Evolutionary conservation across 2,113 vertebrate genomes (phyloP).

Genomic region (Entomyzon cyanotis): DNA sequence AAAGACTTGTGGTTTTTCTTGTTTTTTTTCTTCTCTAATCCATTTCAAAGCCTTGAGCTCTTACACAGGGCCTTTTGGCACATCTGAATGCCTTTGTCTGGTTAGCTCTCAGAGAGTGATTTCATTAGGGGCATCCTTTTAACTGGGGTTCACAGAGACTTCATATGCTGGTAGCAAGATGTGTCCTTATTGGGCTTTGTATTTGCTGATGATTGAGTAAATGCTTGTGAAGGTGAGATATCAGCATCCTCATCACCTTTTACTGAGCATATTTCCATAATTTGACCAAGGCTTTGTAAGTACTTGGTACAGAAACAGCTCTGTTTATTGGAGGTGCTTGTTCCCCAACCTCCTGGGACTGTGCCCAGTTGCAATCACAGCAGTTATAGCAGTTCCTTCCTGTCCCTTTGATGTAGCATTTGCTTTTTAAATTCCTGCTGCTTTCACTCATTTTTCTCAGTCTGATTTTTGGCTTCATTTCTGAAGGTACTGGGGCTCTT

Average conservation of each 20-base stretch:
- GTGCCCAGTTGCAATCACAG: conserved; percentile 73
- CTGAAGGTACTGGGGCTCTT: conserved; percentile 48
- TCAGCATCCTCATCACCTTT: neutral
- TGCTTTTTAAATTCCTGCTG: conserved; percentile 63
- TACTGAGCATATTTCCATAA: neutral
- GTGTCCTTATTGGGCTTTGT: neutral
- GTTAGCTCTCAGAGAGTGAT: neutral
- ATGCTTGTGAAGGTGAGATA: neutral
- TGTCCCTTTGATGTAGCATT: conserved; percentile 67
- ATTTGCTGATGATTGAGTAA: neutral
- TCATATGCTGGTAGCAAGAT: neutral
- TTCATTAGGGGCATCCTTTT: neutral
- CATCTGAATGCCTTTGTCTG: neutral
- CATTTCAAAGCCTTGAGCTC: conserved; percentile 8
- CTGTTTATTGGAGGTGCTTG: conserved; percentile 52
- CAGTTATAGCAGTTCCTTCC: conserved; percentile 68
- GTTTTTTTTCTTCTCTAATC: neutral
- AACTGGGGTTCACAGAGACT: neutral
- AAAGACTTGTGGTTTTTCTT: neutral
- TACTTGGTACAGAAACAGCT: conserved; percentile 64
- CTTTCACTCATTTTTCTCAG: conserved; percentile 52
- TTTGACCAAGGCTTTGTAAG: conserved; percentile 6
- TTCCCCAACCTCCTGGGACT: conserved; percentile 58
- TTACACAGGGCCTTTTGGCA: neutral
- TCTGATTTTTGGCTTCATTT: conserved; percentile 45